Conservation (phyloP, 2,797 vertebrate genomes). For the Sardinella longiceps region DNA sequence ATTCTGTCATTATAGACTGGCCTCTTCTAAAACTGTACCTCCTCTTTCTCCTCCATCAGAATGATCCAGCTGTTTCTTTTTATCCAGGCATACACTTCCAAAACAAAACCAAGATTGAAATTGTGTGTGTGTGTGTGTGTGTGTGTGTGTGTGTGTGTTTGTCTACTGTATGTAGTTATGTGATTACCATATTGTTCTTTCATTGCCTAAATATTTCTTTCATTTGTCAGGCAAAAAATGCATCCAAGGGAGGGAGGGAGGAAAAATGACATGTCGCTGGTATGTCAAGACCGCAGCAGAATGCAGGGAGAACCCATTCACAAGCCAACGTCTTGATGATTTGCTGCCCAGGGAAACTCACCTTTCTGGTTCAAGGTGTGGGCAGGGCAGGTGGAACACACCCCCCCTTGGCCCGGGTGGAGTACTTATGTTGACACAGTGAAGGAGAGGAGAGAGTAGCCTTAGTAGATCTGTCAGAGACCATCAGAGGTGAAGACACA, state of each 20-base stretch:
- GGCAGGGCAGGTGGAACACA: constrained; percentile 8
- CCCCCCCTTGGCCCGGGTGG: constrained; percentile 21
- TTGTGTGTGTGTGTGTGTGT: no score
- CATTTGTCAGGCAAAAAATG: not conserved
- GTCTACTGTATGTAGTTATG: no score
- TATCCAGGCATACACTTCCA: not conserved
- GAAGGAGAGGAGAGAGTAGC: not conserved
- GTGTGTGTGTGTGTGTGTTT: no score
- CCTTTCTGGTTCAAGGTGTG: constrained; percentile 43
- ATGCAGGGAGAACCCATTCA: not conserved
- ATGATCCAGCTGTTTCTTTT: not conserved
- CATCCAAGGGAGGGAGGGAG: not conserved
- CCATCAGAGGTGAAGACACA: not conserved
- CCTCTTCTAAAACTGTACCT: not conserved
- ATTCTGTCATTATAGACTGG: not conserved
- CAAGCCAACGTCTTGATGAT: not conserved
- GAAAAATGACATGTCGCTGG: not conserved
- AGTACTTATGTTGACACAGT: constrained; percentile 6
- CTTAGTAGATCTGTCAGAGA: not conserved
- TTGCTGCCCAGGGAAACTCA: constrained; percentile 37
- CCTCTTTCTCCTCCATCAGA: not conserved
- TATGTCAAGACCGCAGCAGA: not conserved
- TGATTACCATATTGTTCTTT: not conserved
- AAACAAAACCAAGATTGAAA: no score
- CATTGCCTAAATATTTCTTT: not conserved